Evolutionary conservation across 1,140 invertebrate species (phyloP).

Genomic region (Microplitis demolitor): DNA sequence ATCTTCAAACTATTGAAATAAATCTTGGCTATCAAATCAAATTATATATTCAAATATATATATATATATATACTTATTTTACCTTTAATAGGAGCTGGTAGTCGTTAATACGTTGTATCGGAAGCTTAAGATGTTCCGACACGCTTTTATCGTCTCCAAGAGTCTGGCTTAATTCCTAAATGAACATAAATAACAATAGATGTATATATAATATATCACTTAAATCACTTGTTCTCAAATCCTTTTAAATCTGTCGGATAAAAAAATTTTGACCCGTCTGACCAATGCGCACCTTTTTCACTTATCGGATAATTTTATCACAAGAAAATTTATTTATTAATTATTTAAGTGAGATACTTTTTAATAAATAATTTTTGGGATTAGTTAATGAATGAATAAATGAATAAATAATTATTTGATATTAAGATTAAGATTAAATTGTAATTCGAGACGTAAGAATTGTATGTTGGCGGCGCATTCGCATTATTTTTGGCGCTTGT

Average conservation of each 20-base stretch:
- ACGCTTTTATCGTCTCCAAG: conserved; percentile 89
- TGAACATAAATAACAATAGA: conserved; percentile 41
- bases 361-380: not conserved
- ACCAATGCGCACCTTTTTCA: no score
- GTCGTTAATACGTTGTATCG: conserved; percentile 94
- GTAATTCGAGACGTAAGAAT: conserved; percentile 25
- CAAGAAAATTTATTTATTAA: no score
- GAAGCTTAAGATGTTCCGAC: conserved; percentile 88
- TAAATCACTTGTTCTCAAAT: not conserved
- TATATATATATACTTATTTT: no score
- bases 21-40: no score
- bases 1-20: no score
- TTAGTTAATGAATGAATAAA: not conserved
- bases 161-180: conserved; percentile 81
- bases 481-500: conserved; percentile 26
- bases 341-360: not conserved
- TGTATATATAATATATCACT: not conserved
- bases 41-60: no score
- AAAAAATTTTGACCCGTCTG: no score
- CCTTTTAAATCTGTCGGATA: no score
- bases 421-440: conserved; percentile 4
- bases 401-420: not conserved
- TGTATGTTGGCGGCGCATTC: conserved; percentile 16
- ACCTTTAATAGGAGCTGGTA: conserved; percentile 95
- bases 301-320: no score